These are phyloP conservation scores for Akabosia matsudoensis DNA, from an alignment of 1,140 invertebrate genomes.

Conservation along the genomic window DNA sequence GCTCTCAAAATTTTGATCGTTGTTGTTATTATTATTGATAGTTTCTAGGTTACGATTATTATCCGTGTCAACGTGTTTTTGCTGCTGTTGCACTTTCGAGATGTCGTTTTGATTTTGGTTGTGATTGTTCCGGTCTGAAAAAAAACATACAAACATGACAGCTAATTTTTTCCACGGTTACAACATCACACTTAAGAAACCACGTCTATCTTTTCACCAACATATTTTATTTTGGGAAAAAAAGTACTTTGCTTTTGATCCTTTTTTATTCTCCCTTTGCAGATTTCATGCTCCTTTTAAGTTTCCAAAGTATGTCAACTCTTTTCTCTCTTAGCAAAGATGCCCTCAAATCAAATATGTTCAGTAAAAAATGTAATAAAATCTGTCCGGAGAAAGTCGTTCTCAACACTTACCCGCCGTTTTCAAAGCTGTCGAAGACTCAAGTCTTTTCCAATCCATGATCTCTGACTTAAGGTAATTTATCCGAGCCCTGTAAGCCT, in stretches of 20 bases:
- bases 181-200: too few relatives aligned
- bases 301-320: too few relatives aligned
- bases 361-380: too few relatives aligned
- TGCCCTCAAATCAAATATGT: too few relatives aligned
- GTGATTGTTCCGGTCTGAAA: not conserved
- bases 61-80: not conserved
- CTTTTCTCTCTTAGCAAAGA: too few relatives aligned
- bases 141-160: not conserved
- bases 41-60: conserved; percentile 17
- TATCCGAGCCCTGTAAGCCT: conserved; percentile 63
- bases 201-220: too few relatives aligned
- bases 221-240: too few relatives aligned
- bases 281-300: too few relatives aligned
- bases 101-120: not conserved
- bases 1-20: conserved; percentile 5
- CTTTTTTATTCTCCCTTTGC: too few relatives aligned
- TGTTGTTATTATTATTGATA: conserved; percentile 16
- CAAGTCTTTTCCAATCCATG: conserved; percentile 57
- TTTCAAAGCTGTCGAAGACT: not conserved
- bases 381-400: too few relatives aligned
- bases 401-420: not conserved
- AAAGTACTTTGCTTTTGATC: too few relatives aligned
- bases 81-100: not conserved
- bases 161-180: not conserved
- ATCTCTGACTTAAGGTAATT: conserved; percentile 50